These are phyloP conservation scores for Actinemys pallida DNA, from an alignment of 2,113 vertebrate genomes.

Conservation along the genomic window DNA sequence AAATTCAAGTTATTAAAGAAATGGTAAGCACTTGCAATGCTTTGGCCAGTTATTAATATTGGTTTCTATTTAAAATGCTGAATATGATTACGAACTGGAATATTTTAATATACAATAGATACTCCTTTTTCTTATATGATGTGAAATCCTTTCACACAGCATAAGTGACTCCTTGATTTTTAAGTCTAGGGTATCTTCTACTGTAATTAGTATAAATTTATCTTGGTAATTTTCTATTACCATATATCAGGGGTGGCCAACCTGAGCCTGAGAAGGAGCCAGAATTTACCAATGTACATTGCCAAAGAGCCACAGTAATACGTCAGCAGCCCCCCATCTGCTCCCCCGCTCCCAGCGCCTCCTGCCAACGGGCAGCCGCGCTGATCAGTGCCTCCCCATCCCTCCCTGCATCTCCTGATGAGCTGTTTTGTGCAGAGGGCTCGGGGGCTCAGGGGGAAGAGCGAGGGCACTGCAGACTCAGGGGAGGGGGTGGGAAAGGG, in stretches of 20 bases:
- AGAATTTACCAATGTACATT: too few relatives aligned
- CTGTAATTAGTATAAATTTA: not conserved
- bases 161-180: not conserved
- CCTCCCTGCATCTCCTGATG: too few relatives aligned
- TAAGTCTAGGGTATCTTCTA: not conserved
- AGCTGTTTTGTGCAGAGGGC: too few relatives aligned
- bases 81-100: not conserved
- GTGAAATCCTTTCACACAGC: not conserved
- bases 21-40: constrained; percentile 82
- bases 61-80: not conserved
- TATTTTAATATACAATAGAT: not conserved
- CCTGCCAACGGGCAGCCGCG: too few relatives aligned
- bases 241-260: not conserved
- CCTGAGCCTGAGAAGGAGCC: too few relatives aligned
- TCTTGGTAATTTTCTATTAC: not conserved
- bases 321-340: too few relatives aligned
- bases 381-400: too few relatives aligned
- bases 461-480: too few relatives aligned
- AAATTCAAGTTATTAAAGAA: constrained; percentile 86
- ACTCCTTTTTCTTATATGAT: not conserved
- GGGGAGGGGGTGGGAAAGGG: too few relatives aligned
- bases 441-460: too few relatives aligned
- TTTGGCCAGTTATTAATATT: not conserved
- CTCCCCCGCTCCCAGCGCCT: too few relatives aligned
- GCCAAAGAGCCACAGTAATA: too few relatives aligned